Base-by-base conservation (phyloP, 1,140 invertebrate genomes). In the Panulirus ornatus region DNA sequence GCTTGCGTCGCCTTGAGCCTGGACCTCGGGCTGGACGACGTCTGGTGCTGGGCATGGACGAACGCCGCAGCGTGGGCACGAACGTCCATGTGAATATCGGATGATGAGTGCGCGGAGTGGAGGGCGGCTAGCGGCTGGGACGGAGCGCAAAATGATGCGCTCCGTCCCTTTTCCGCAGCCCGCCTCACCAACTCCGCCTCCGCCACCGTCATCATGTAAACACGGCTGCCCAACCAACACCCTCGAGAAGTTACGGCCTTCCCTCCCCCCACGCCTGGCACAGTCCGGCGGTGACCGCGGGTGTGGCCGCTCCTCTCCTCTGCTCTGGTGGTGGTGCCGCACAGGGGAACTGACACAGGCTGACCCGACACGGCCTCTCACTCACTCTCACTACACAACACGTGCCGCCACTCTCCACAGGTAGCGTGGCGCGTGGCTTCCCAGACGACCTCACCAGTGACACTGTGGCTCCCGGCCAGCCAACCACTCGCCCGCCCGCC, bases 151-250 rank as follows among this genome's bases (percentile, higher is more conserved):
- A 92, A 88, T 81, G 92, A 92, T 66, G 91, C 92, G 84, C 91
- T 91, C 88, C 92, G 91, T 58, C 92, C 90, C 73, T 92, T 92
- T 47, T 84, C 84, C 70, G 92, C 91, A 16, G 84, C 91, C 75
- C 89, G 79, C 90, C 90, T 79, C 87, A 88, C 79, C 81, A 90
- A 83, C 89, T 91, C 82, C 85, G 89, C 84, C 85, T 91, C 91
- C 81, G 86, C 84, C 51, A 92, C 91, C 27, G 91, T 92, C 91
- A 92, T 92, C 89, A 91, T 92, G 89, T 92, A 92, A 88, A 92
- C 91, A 92, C 81, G 30, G 51, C 42, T 70, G 70, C 63, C 84
- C 81, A 71, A 88, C 83, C 86, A 91, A 88, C 86, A 84, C 78
- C 91, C 40, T 38, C 78, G 54, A 54, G 38, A 63, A 47, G 81